A percentile compares a stretch with the other conserved stretches of the same genome.
Conservation (phyloP, 2,888 invertebrate species). For the Diplolepis rosae region DNA sequence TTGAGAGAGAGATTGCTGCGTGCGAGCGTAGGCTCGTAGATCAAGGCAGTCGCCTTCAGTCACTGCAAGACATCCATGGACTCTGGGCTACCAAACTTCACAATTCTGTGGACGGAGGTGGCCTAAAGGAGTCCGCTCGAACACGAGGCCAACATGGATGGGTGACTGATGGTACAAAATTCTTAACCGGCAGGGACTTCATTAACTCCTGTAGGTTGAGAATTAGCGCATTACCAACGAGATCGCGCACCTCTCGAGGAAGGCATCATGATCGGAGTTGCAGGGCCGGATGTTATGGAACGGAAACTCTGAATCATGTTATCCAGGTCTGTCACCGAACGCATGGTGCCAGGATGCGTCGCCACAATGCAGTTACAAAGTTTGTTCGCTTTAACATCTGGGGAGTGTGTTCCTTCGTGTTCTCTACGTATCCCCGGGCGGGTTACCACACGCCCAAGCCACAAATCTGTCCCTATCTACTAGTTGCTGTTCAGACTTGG, state of each 20-base stretch:
- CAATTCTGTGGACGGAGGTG: conserved; percentile 48
- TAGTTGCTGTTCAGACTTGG: no score
- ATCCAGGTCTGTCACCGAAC: conserved; percentile 64
- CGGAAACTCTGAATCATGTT: conserved; percentile 63
- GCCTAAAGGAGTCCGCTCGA: conserved; percentile 39
- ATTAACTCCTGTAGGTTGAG: conserved; percentile 59
- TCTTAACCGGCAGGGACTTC: no score
- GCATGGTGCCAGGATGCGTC: conserved; percentile 62
- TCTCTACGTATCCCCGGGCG: no score
- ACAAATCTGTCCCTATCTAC: no score
- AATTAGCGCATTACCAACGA: conserved; percentile 61
- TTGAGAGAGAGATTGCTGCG: background rate
- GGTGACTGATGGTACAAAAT: no score
- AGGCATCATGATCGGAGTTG: conserved; percentile 45
- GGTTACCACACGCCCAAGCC: no score
- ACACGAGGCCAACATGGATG: conserved; percentile 35
- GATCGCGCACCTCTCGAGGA: conserved; percentile 56
- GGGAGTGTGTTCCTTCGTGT: no score
- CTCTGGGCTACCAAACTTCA: conserved; percentile 42
- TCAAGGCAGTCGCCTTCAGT: background rate
- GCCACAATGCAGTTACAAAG: conserved; percentile 60
- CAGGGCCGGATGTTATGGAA: conserved; percentile 60
- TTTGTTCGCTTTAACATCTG: conserved; percentile 51
- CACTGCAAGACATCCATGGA: background rate
- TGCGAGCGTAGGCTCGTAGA: background rate